Conservation (phyloP, 2,797 vertebrate species). For the Acomys russatus region DNA sequence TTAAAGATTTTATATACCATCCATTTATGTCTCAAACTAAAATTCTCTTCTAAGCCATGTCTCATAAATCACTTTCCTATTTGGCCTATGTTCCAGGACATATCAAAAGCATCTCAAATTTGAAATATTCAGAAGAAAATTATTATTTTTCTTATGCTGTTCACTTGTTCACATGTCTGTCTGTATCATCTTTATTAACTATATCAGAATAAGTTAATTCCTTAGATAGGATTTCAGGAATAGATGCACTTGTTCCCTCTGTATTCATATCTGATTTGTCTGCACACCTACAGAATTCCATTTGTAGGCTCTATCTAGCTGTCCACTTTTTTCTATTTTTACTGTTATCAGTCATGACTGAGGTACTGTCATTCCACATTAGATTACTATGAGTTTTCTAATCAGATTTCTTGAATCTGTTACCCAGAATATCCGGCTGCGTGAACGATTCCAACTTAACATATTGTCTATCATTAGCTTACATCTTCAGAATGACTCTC, state of each 20-base stretch:
- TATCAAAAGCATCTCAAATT: not conserved
- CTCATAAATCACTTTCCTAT: not conserved
- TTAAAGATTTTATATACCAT: not conserved
- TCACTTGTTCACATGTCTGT: not conserved
- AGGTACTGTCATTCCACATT: not conserved
- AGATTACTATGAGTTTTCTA: not conserved
- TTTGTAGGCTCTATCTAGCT: not conserved
- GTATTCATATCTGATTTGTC: not conserved
- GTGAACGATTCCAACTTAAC: not conserved
- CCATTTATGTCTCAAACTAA: not conserved
- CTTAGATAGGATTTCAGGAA: not conserved
- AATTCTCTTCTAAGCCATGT: not conserved
- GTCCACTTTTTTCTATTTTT: not conserved
- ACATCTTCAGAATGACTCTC: not conserved
- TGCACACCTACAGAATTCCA: not conserved
- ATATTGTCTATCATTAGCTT: not conserved
- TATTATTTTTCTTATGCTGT: not conserved
- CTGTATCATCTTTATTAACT: not conserved
- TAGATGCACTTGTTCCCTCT: not conserved
- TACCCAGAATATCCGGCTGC: not conserved
- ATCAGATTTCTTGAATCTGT: not conserved
- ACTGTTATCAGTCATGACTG: not conserved
- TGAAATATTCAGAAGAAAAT: slow-evolving; percentile 29
- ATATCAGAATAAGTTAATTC: not conserved
- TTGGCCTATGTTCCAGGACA: not conserved